Evolutionary conservation across 2,797 vertebrate species (phyloP).

Genomic region (Octomys mimax): DNA sequence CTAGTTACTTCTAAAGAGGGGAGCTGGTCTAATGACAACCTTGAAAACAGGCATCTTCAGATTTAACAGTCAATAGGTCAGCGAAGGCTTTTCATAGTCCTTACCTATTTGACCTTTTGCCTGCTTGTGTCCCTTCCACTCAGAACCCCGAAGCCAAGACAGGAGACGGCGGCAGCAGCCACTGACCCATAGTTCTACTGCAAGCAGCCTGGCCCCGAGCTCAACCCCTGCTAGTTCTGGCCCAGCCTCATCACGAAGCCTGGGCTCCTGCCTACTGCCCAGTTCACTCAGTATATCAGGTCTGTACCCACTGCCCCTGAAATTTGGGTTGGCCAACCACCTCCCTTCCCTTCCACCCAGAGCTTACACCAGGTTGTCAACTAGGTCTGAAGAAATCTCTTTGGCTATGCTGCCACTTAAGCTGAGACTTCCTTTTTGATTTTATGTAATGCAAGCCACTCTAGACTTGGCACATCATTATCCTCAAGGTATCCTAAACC

Average conservation of each 20-base stretch:
- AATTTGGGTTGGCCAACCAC: constrained; percentile 87
- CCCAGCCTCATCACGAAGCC: constrained; percentile 86
- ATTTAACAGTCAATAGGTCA: neutral
- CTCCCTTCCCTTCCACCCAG: constrained; percentile 89
- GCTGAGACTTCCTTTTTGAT: constrained; percentile 30
- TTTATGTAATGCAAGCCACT: neutral
- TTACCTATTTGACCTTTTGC: constrained; percentile 47
- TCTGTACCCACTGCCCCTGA: constrained; percentile 90
- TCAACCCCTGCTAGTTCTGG: constrained; percentile 86
- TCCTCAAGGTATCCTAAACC: constrained; percentile 6
- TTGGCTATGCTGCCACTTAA: constrained; percentile 66
- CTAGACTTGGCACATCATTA: neutral
- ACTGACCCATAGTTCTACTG: constrained; percentile 88
- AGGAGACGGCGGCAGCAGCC: constrained; percentile 92
- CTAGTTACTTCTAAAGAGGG: constrained; percentile 29
- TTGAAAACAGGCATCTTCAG: neutral
- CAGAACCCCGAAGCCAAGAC: constrained; percentile 91
- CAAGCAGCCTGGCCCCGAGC: constrained; percentile 81
- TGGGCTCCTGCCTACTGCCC: constrained; percentile 90
- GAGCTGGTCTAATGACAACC: neutral
- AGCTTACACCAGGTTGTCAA: constrained; percentile 83
- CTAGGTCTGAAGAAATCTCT: constrained; percentile 80
- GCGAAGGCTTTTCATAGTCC: neutral
- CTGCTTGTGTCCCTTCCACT: constrained; percentile 65
- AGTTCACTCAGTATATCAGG: constrained; percentile 93